Conservation (phyloP, 2,888 invertebrate genomes). For the Poecilus cupreus region DNA sequence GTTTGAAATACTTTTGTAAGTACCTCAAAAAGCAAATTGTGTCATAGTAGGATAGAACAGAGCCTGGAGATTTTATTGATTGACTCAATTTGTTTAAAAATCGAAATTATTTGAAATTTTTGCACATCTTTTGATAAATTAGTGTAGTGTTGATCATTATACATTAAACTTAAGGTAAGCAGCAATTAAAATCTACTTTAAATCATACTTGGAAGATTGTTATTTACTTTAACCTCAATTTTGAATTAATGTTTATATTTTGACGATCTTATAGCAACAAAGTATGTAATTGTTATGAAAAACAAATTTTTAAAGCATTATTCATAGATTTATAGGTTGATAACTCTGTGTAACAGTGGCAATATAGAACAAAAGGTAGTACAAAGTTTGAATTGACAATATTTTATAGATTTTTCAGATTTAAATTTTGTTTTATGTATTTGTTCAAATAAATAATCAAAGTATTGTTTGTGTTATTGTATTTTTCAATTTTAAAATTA, state of each 20-base stretch:
- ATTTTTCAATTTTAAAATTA: no score
- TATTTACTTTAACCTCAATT: slow-evolving; percentile 22
- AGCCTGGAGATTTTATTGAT: slow-evolving; percentile 33
- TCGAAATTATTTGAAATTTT: slow-evolving; percentile 40
- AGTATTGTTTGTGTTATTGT: no score
- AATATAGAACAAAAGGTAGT: no score
- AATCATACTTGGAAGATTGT: neutral
- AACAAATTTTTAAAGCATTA: neutral
- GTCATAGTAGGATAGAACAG: neutral
- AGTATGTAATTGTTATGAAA: neutral
- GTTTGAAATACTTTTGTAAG: no score
- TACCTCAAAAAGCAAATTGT: neutral
- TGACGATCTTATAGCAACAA: neutral
- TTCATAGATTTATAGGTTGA: no score
- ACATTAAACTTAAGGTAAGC: slow-evolving; percentile 12
- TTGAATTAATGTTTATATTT: slow-evolving; percentile 31
- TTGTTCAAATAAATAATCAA: no score
- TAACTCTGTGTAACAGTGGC: no score
- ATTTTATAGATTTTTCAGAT: no score
- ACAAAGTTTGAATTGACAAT: no score
- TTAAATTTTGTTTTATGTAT: no score
- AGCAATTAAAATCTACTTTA: neutral
- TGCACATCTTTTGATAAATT: slow-evolving; percentile 1
- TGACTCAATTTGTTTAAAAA: slow-evolving; percentile 52
- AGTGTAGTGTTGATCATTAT: neutral